Evolutionary conservation across 2,888 invertebrate species (phyloP), one percentile per base, ranked within the genome.

Genomic region (Molorchus minor): DNA sequence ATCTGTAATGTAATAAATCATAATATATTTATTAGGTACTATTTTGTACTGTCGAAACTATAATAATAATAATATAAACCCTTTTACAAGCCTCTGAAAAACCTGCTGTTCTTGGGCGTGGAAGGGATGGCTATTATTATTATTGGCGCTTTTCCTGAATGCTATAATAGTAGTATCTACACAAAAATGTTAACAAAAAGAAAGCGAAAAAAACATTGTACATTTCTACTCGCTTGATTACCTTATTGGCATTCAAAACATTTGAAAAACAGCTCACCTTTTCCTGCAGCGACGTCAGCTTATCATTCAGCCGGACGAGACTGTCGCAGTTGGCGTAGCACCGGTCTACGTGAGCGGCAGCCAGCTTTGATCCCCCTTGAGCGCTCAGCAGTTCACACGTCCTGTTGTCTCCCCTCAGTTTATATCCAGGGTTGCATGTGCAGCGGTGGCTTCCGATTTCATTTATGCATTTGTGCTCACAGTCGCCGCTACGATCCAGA

Each of bases 281-380:
- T 66, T 86, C 86, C 60, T 75, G 82, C 13, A 87, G 79, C 36
- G 79, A 78, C 67, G 83, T 83, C 45, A 88, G 81, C 70, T 84
- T 85, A 56, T 84, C 81, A 7, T 86, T 83, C 17, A 88, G 76
- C 78, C 85, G 82, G 33, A 83, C 78, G n/a, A 87, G 84, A 0
- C 86, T 85, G 69, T 87, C 86, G 71, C 88, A 88, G 12, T 84
- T 84, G 2, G 87, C 86, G 72, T 84, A 86, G 72, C 88, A 88
- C n/a, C 85, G 81, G 19, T 84, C 79, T 36, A 79, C 30, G 16
- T 56, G 56, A 10, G 57, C 55, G n/a, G 55, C 64, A 15, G 67
- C 62, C 33, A 49, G 38, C 15, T 47, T 20, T 7, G 55, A 45
- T 13, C 54, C 47, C 25, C 45, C 58, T 5, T 12, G 12, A 15